Percentiles rank a stretch among this genome's conserved stretches.
These are phyloP conservation scores for Polylopha cassiicola DNA, from an alignment of 2,888 invertebrate genomes.

Conservation along the genomic window DNA sequence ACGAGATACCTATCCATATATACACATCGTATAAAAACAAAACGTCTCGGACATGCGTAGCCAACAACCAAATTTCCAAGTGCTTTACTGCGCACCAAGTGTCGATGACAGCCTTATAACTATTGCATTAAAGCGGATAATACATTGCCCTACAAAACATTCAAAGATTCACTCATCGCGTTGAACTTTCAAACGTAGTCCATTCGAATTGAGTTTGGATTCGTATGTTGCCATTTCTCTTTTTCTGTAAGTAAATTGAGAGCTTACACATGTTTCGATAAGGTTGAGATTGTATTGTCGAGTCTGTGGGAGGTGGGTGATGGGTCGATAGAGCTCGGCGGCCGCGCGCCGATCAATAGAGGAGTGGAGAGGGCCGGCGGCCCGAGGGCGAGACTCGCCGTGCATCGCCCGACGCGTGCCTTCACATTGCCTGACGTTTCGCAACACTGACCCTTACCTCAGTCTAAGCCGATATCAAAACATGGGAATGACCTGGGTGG, in stretches of 20 bases:
- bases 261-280: constrained; percentile 42
- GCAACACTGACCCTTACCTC: constrained; percentile 12
- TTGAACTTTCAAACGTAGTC: constrained; percentile 54
- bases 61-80: constrained; percentile 47
- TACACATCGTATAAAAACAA: constrained; percentile 22
- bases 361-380: constrained; percentile 53
- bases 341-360: constrained; percentile 62
- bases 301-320: constrained; percentile 45
- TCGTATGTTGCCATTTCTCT: constrained; percentile 39
- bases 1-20: constrained; percentile 31
- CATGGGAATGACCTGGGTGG: constrained; percentile 15
- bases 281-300: constrained; percentile 49
- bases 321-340: constrained; percentile 66
- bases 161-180: constrained; percentile 36
- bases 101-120: constrained; percentile 50
- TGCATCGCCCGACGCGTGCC: constrained; percentile 44
- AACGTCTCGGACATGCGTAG: constrained; percentile 64
- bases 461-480: constrained; percentile 4
- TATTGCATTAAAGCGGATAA: constrained; percentile 59
- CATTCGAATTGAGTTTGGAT: constrained; percentile 59
- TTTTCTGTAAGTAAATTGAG: constrained; percentile 28
- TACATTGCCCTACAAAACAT: constrained; percentile 46
- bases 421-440: constrained; percentile 35
- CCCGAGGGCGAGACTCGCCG: constrained; percentile 33
- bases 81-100: constrained; percentile 44